Base-by-base conservation (phyloP, 2,113 vertebrate genomes). In the Xyrauchen texanus region DNA sequence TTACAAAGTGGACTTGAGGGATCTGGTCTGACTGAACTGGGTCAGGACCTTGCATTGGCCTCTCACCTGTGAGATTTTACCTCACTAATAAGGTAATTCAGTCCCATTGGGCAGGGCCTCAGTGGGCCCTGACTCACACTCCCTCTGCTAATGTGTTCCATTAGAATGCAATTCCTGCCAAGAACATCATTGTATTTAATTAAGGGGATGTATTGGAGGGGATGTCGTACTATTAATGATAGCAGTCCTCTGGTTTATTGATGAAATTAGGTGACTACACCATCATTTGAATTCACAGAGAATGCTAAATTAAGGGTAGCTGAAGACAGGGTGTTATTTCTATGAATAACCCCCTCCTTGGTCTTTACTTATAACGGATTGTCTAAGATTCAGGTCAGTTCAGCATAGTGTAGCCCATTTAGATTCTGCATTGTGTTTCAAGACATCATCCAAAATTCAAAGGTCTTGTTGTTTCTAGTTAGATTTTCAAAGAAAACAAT, bases 21-120 rank as follows among this genome's bases (percentile, higher is more conserved):
- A 80, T 74, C 52, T 80, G 61, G 64, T 66, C 68, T 82, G 81
- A 78, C 67, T 71, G 67, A 77, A 77, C 49, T 81, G 73, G 79
- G 79, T 82, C 80, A 66, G 45, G 75, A 77, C 74, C 74, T 58
- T 73, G 73, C 66, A 67, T 78, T 65, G 44, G 46, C 61, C 60
- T 53, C 75, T 71, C 68, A 66, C 67, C 75, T 71, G 61, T 67
- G 68, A 60, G 74, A 52, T 55, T 44, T 62, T 70, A 82, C 16
- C 68, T 72, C 81, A 62, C 64, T 82, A 82, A 42, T 70, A 70
- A 82, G 68, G 61, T 71, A 61, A 34, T 58, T 61, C n/a, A 51
- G 44, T 71, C 68, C 71, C 70, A 55, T n/a, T 52, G 46, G 55
- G 10, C 71, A 45, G 12, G 13, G 11, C 71, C 64, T 45, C 2